Evolutionary conservation across 2,888 invertebrate species (phyloP), one percentile per base, ranked within the genome.

Genomic region (Onchidella celtica): DNA sequence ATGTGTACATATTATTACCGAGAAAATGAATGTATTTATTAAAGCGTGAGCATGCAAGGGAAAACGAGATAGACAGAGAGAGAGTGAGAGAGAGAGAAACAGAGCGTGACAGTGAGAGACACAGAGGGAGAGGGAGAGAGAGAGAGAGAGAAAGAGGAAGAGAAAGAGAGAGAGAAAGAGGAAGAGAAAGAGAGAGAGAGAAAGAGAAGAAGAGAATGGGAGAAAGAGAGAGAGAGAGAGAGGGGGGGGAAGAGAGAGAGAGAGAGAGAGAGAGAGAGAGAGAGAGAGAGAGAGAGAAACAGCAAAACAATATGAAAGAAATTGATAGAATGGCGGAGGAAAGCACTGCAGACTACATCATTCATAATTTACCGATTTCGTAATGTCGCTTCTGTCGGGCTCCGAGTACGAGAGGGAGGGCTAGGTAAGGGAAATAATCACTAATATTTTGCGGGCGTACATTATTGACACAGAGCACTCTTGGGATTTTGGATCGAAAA

Each of bases 31-130:
- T n/a, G n/a, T n/a, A n/a, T n/a, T n/a, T n/a, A n/a, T n/a, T n/a
- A 77, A 36, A 77, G 77, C 65, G 68, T 55, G 68, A 57, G 47
- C 9, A 47, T 47, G 47, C 9, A 47, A 47, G 77, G 57, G 77
- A 57, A 57, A 57, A 65, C 36, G 55, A 77, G 77, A 77, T 69
- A 79, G 78, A 74, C 61, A 66, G 66, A 68, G 76, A 55, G 76
- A 77, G 76, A 66, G 66, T 66, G 65, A 76, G 76, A 76, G 40
- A 66, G 76, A 40, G 40, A 55, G 55, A 29, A 14, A 24, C 9
- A 70, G 70, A 79, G 40, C 72, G 65, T 66, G 72, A 66, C 73
- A 79, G 55, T 68, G 73, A 73, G 47, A 73, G 66, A 57, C 27
- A 66, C 47, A 34, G 40, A 38, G 6, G 63, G 9, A 63, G 29